Conservation (phyloP, 2,888 invertebrate species). For the Lacanobia wlatinum region DNA sequence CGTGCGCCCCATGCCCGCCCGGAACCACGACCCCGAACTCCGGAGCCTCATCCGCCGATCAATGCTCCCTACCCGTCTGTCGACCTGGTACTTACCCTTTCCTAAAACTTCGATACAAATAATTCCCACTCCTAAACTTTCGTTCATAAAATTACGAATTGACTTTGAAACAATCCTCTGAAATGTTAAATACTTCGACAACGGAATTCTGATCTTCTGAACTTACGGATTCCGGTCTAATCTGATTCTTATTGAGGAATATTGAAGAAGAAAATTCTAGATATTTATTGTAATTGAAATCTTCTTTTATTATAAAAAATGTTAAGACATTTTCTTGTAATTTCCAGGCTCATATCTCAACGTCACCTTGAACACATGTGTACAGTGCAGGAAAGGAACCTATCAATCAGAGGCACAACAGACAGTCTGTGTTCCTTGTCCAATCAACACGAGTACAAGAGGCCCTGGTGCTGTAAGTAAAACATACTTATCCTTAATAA, state of each 20-base stretch:
- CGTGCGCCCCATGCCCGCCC: constrained; percentile 96
- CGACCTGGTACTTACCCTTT: constrained; percentile 90
- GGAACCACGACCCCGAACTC: constrained; percentile 97
- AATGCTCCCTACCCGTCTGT: constrained; percentile 98
- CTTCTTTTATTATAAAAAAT: not conserved
- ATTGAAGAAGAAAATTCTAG: constrained; percentile 15
- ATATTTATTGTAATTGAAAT: constrained; percentile 19
- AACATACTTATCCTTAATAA: constrained; percentile 47
- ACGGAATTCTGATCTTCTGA: constrained; percentile 49
- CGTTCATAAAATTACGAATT: constrained; percentile 36
- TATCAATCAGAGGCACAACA: constrained; percentile 98
- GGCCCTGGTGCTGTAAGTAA: constrained; percentile 94
- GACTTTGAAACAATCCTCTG: constrained; percentile 56
- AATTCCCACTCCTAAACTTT: constrained; percentile 29
- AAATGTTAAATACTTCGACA: constrained; percentile 63
- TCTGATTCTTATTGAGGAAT: constrained; percentile 31
- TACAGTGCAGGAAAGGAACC: constrained; percentile 96
- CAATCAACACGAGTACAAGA: constrained; percentile 97
- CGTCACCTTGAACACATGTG: constrained; percentile 95
- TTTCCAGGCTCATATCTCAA: constrained; percentile 95
- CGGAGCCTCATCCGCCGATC: constrained; percentile 96
- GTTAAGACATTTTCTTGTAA: constrained; percentile 19
- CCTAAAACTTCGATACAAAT: constrained; percentile 24
- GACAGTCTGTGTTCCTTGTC: constrained; percentile 96
- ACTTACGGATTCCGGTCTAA: constrained; percentile 38